phyloP scores from a whole-genome alignment of 2,888 invertebrate species.

The Ophraella communa region DNA sequence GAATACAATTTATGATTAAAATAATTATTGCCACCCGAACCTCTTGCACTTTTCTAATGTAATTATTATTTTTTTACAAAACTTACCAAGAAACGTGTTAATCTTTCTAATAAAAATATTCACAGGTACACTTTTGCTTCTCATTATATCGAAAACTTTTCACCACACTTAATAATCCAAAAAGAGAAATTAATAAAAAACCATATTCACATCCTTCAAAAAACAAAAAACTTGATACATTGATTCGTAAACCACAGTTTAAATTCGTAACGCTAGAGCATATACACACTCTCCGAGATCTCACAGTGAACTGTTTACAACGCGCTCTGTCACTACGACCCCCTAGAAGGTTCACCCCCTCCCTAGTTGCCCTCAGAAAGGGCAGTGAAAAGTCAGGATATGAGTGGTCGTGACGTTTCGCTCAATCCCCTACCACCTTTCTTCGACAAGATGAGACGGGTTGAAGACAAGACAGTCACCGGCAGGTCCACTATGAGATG shows the following conservation, averaged over 20 bases:
- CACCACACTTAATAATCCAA: conserved; percentile 8
- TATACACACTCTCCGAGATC: conserved; percentile 42
- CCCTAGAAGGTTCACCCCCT: conserved; percentile 45
- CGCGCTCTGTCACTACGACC: conserved; percentile 41
- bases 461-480: conserved; percentile 22
- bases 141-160: conserved; percentile 34
- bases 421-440: conserved; percentile 41
- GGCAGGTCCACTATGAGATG: conserved; percentile 33
- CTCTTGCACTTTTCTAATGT: too few species aligned
- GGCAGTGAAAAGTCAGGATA: conserved; percentile 52
- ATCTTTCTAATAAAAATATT: conserved; percentile 48
- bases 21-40: too few species aligned
- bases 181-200: conserved; percentile 3
- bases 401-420: conserved; percentile 51
- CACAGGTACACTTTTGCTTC: conserved; percentile 49
- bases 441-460: conserved; percentile 26
- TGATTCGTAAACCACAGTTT: conserved; percentile 20
- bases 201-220: conserved; percentile 1
- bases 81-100: conserved; percentile 46
- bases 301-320: conserved; percentile 51
- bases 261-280: conserved; percentile 32
- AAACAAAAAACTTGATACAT: background rate
- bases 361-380: conserved; percentile 39
- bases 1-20: too few species aligned
- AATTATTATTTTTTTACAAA: background rate